Evolutionary conservation across 2,797 vertebrate genomes (phyloP), one percentile per base, ranked within the genome.

Genomic region (Crocodylus rhombifer): DNA sequence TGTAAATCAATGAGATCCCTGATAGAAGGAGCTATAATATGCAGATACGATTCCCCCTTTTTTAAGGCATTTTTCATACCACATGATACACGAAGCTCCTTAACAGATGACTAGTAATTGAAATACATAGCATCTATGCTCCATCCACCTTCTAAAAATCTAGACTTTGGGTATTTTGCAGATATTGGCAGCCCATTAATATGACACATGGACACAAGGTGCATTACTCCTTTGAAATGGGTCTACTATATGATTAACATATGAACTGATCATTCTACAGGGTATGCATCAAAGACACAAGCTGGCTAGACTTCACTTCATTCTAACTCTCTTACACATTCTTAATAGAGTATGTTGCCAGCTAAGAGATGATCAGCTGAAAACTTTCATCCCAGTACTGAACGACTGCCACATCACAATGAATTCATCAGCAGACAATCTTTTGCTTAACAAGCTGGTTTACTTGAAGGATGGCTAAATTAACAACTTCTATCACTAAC

Each of bases 241-340:
- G 28, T 23, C 56, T 81, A 3, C 79, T 76, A 69, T 1, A 1
- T 28, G n/a, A n/a, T 14, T 36, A 80, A 13, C 2, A 3, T 23
- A 28, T 77, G 36, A 71, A 42, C 84, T 83, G 60, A 5, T 36
- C 21, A 9, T 9, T 57, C 36, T 42, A 42, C 36, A 42, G 6
- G 36, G 36, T 42, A 42, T 42, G 36, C 42, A n/a, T 75, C 81
- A 55, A 1, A 2, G 2, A 25, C 0, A 1, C 5, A 86, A 42
- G 0, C 1, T 60, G 60, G 79, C 69, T 14, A 15, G 21, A 36
- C 56, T 77, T 82, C 84, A 76, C 14, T 62, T 62, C 3, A 23
- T 77, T 91, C 69, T 8, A 58, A 14, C 11, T 65, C 23, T 84
- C 81, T 42, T 1, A 58, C 0, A 21, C 81, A 81, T 74, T 69